Conservation (phyloP, 2,113 vertebrate genomes). For the Silurus asotus region DNA sequence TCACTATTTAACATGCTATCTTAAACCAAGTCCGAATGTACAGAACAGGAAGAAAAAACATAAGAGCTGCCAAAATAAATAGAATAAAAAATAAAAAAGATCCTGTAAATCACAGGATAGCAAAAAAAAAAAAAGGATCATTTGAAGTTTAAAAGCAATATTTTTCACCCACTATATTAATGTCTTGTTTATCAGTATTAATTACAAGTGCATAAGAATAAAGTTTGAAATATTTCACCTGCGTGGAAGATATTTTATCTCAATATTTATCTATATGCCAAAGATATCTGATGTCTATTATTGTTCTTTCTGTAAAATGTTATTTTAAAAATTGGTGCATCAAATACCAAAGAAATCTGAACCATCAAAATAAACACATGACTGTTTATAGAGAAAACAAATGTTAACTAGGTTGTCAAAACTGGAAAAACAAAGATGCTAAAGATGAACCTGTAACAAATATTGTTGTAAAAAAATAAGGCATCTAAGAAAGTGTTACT, state of each 20-base stretch:
- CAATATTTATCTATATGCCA: not conserved
- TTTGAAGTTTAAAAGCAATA: not conserved
- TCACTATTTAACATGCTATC: conserved; percentile 43
- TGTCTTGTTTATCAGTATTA: not conserved
- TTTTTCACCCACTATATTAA: not conserved
- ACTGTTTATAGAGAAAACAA: not conserved
- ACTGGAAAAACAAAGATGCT: not conserved
- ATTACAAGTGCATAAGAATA: not conserved
- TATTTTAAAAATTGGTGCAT: not conserved
- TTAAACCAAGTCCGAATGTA: conserved; percentile 46
- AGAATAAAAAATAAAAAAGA: not conserved
- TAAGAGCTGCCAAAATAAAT: conserved; percentile 32
- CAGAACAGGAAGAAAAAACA: conserved; percentile 43
- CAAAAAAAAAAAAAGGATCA: not conserved
- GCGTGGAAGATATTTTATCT: not conserved
- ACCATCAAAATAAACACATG: not conserved
- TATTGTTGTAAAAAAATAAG: not conserved
- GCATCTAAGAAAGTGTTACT: conserved; percentile 10
- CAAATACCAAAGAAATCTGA: not conserved
- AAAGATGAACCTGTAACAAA: conserved; percentile 8
- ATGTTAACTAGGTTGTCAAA: not conserved
- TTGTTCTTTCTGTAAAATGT: not conserved
- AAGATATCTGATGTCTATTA: not conserved
- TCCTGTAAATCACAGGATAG: not conserved
- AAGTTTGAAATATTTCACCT: not conserved